These are phyloP conservation scores for Parus major DNA, from an alignment of 2,113 vertebrate species.

Conservation along the genomic window DNA sequence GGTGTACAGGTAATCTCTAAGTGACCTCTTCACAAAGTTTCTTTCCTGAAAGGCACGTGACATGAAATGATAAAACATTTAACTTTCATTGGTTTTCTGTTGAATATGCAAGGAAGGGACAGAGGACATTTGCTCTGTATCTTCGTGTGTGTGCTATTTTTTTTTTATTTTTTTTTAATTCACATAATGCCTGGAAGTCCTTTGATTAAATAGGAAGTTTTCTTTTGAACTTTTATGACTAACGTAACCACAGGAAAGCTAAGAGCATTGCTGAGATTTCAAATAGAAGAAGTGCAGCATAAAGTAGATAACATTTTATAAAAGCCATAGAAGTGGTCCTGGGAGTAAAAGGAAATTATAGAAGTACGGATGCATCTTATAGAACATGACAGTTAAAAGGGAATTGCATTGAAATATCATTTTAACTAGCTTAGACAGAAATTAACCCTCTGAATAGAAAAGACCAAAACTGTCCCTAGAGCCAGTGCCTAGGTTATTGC, in stretches of 20 bases:
- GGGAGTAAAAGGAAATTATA: neutral
- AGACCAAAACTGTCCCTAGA: neutral
- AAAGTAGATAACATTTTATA: neutral
- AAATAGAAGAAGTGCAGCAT: neutral
- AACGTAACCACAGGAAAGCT: neutral
- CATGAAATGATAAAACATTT: neutral
- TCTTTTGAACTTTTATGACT: neutral
- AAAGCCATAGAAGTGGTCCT: neutral
- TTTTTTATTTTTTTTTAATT: neutral
- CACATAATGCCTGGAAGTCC: neutral
- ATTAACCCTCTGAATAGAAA: constrained; percentile 18
- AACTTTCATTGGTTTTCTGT: neutral
- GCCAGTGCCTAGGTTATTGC: neutral
- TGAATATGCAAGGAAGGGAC: neutral
- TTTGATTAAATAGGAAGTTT: neutral
- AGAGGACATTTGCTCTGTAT: neutral
- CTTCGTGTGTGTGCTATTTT: neutral
- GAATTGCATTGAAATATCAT: neutral
- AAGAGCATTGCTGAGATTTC: neutral
- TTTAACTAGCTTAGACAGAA: constrained; percentile 9
- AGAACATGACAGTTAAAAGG: neutral
- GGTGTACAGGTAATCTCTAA: neutral
- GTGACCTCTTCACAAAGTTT: neutral
- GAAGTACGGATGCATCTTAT: neutral
- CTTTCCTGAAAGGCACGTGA: neutral